Conservation (phyloP, 2,113 vertebrate species). For the Festucalex cinctus region DNA sequence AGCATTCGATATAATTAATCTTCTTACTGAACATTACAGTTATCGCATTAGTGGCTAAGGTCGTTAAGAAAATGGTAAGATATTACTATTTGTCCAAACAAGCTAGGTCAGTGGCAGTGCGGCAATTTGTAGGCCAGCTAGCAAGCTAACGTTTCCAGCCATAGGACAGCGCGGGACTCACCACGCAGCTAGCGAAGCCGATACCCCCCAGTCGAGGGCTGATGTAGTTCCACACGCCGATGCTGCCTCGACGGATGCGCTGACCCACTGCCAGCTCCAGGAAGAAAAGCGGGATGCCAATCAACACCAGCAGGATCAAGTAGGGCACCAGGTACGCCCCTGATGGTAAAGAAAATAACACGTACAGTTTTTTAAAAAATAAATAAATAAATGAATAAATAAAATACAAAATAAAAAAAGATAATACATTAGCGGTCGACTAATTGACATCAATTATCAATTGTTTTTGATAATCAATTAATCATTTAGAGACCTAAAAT, state of each 20-base stretch:
- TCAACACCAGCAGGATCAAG: conserved; percentile 85
- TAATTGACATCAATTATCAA: too few relatives aligned
- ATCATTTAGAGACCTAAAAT: too few relatives aligned
- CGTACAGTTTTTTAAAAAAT: background rate
- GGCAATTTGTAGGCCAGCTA: too few relatives aligned
- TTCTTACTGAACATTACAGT: too few relatives aligned
- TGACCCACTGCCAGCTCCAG: conserved; percentile 95
- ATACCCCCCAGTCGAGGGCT: conserved; percentile 94
- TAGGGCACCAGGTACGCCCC: conserved; percentile 97
- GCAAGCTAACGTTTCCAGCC: background rate
- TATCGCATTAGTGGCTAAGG: too few relatives aligned
- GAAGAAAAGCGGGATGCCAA: conserved; percentile 96
- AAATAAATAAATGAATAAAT: too few relatives aligned
- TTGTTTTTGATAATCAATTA: too few relatives aligned
- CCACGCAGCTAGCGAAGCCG: conserved; percentile 93
- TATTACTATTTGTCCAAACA: too few relatives aligned
- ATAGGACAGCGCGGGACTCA: conserved; percentile 65
- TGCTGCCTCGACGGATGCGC: conserved; percentile 91
- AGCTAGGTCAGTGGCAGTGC: too few relatives aligned
- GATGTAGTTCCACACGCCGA: conserved; percentile 98
- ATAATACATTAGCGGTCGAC: background rate
- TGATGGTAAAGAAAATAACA: conserved; percentile 40
- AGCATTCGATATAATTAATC: too few relatives aligned
- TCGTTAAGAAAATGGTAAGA: too few relatives aligned
- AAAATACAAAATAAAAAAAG: background rate